phyloP scores from a whole-genome alignment of 2,888 invertebrate genomes.

The Aphelenchoides bicaudatus region DNA sequence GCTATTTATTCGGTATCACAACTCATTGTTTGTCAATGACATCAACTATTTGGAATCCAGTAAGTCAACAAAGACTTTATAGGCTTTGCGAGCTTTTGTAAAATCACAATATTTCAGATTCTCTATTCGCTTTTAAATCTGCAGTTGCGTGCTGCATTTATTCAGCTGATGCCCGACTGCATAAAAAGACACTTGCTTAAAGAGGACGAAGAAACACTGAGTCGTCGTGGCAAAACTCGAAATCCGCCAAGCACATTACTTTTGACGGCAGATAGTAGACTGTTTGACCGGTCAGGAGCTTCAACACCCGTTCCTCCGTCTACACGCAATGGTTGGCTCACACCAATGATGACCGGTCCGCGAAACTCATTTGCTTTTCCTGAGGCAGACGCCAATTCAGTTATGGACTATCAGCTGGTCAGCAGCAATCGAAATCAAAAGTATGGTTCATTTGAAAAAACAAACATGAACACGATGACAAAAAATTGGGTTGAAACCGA shows the following conservation, averaged over 20 bases:
- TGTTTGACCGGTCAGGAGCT: slow-evolving; percentile 11
- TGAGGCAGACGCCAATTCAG: background rate
- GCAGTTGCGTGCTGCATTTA: slow-evolving; percentile 56
- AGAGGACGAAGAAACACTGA: slow-evolving; percentile 1
- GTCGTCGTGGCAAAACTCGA: slow-evolving; percentile 5
- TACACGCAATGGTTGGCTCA: slow-evolving; percentile 18
- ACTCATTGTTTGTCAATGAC: slow-evolving; percentile 59
- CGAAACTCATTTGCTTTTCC: slow-evolving; percentile 14
- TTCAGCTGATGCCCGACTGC: slow-evolving; percentile 53
- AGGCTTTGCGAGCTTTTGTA: too few species aligned
- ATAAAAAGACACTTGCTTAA: background rate
- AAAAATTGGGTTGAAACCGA: background rate
- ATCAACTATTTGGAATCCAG: slow-evolving; percentile 37
- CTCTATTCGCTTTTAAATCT: slow-evolving; percentile 56
- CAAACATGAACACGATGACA: background rate
- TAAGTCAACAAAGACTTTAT: too few species aligned
- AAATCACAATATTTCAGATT: too few species aligned
- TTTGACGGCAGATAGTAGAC: slow-evolving; percentile 9
- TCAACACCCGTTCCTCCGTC: slow-evolving; percentile 2
- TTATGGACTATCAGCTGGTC: background rate
- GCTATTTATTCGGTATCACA: slow-evolving; percentile 55
- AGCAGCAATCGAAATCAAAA: background rate
- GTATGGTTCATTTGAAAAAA: slow-evolving; percentile 9
- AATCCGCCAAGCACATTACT: slow-evolving; percentile 6
- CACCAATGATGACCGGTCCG: slow-evolving; percentile 10